A percentile compares a stretch with the other conserved stretches of the same genome.
Evolutionary conservation across 1,140 invertebrate species (phyloP).

Genomic region (Hetaerina americana): DNA sequence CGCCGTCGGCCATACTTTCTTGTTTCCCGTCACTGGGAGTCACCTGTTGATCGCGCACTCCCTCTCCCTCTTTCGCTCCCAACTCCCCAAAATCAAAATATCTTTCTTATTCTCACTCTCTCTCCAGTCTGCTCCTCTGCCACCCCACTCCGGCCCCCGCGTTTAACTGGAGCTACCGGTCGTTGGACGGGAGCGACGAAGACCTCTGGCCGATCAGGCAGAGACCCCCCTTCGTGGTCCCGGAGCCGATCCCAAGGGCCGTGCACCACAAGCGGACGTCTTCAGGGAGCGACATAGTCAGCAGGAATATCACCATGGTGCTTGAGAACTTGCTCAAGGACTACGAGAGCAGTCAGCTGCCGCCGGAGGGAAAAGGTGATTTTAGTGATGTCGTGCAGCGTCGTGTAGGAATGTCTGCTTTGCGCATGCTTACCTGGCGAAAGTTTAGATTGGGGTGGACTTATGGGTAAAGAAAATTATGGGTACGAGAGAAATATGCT

Average conservation of each 20-base stretch:
- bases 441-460: too few relatives aligned
- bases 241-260: background rate
- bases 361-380: conserved; percentile 64
- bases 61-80: background rate
- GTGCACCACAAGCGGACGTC: background rate
- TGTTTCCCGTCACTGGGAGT: too few relatives aligned
- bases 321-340: conserved; percentile 75
- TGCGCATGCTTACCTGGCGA: too few relatives aligned
- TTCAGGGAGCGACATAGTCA: conserved; percentile 26
- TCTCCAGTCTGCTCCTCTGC: background rate
- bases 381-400: too few relatives aligned
- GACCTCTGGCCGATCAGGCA: background rate
- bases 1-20: too few relatives aligned
- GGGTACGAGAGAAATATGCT: too few relatives aligned
- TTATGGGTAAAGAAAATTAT: too few relatives aligned
- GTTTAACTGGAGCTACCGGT: background rate
- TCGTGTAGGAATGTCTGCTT: too few relatives aligned
- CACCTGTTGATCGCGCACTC: background rate
- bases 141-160: background rate
- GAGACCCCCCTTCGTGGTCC: background rate
- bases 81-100: too few relatives aligned
- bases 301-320: conserved; percentile 66
- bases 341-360: conserved; percentile 80
- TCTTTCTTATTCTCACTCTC: background rate
- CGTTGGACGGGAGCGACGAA: background rate